Base-by-base conservation (phyloP, 2,797 vertebrate species). In the Enteromius treurensis region DNA sequence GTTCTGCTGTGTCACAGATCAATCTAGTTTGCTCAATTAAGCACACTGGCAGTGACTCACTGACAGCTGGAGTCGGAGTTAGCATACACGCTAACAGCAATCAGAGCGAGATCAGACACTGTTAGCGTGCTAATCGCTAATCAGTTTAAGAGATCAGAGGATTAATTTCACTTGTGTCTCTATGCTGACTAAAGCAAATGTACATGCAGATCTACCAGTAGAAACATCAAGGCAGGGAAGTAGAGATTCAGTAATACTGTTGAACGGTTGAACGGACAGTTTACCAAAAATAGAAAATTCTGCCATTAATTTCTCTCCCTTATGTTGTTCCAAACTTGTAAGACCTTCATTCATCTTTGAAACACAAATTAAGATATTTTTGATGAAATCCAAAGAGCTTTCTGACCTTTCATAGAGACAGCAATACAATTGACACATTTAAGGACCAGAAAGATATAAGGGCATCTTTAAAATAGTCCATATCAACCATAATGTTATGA, bases 91-190 rank as follows among this genome's bases (percentile, higher is more conserved):
- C 37, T 80, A 73, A 65, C 23, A 67, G 47, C n/a, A 45, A 47
- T 68, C 62, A 47, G 19, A 67, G 34, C 8, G 7, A 37, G 21
- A 75, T 49, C 55, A 29, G 53, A 34, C 71, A 82, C 60, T 62
- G 70, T 82, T 55, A 65, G 80, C 2, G 10, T 29, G 45, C 62
- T 82, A 76, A 82, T 64, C 58, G 42, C 58, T 81, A 81, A 75
- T 81, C 69, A 49, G 49, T 78, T 71, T 82, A 78, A 68, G 53
- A 83, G 82, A 77, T 69, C 67, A 77, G 45, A 40, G 21, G 80
- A 65, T 65, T 81, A 5, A 53, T 81, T 75, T 74, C 45, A 40
- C 58, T 74, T 49, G n/a, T n/a, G n/a, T n/a, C n/a, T n/a, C n/a
- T n/a, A n/a, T n/a, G n/a, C n/a, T n/a, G n/a, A n/a, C n/a, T n/a